These are phyloP conservation scores for Lissocephala sabroskyi DNA, from an alignment of 2,888 invertebrate species.

Conservation along the genomic window DNA sequence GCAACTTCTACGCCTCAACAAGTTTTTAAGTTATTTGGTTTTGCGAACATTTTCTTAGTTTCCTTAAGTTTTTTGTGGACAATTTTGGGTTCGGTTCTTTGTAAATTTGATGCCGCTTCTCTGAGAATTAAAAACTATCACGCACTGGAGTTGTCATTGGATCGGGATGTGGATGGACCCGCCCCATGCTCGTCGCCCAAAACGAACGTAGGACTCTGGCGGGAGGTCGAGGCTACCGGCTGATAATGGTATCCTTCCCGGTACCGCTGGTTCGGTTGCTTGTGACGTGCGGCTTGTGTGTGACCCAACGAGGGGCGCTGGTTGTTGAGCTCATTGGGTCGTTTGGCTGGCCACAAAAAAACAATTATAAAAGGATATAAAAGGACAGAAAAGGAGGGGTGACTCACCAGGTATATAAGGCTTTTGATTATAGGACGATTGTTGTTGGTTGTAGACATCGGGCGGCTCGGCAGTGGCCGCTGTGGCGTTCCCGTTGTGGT, in stretches of 20 bases:
- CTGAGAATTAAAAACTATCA: constrained; percentile 73
- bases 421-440: constrained; percentile 73
- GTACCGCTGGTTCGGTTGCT: constrained; percentile 72
- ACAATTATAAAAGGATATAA: too few relatives aligned
- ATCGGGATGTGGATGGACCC: constrained; percentile 73
- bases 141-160: constrained; percentile 74
- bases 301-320: constrained; percentile 73
- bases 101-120: constrained; percentile 35
- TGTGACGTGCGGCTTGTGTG: constrained; percentile 71
- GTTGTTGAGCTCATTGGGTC: constrained; percentile 73
- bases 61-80: constrained; percentile 34
- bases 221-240: constrained; percentile 74
- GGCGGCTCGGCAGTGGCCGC: constrained; percentile 47
- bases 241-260: constrained; percentile 74
- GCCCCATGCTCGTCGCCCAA: constrained; percentile 71
- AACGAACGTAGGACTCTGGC: constrained; percentile 74
- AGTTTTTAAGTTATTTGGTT: constrained; percentile 17
- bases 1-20: constrained; percentile 47
- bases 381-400: too few relatives aligned
- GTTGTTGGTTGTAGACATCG: constrained; percentile 72
- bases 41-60: constrained; percentile 21
- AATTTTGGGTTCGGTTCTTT: constrained; percentile 25
- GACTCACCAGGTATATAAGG: constrained; percentile 73
- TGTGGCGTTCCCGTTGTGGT: constrained; percentile 59
- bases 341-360: too few relatives aligned